Percentiles rank a stretch among this genome's conserved stretches.
These are phyloP conservation scores for Acleris sparsana DNA, from an alignment of 2,888 invertebrate genomes.

Conservation along the genomic window DNA sequence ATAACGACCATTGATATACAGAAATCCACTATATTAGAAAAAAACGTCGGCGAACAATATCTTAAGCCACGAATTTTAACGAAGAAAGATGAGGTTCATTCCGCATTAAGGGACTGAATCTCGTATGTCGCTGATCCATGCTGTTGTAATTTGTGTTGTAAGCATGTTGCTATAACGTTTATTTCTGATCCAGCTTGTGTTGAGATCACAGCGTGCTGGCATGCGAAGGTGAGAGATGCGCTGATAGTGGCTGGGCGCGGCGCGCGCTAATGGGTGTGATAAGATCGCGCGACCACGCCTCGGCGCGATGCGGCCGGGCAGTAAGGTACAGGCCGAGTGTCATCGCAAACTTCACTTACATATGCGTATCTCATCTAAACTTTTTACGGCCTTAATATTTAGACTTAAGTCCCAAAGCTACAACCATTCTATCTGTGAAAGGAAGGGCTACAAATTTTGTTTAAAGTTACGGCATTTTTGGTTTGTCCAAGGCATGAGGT, in stretches of 20 bases:
- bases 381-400: too few relatives aligned
- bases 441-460: too few relatives aligned
- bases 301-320: slow-evolving; percentile 43
- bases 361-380: too few relatives aligned
- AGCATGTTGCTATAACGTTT: slow-evolving; percentile 38
- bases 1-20: slow-evolving; percentile 60
- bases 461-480: too few relatives aligned
- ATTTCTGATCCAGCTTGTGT: slow-evolving; percentile 38
- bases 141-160: slow-evolving; percentile 44
- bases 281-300: slow-evolving; percentile 79
- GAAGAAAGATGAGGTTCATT: slow-evolving; percentile 58
- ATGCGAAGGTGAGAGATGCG: slow-evolving; percentile 59
- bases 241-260: slow-evolving; percentile 75
- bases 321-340: slow-evolving; percentile 24
- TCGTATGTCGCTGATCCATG: slow-evolving; percentile 39
- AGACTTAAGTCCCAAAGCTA: too few relatives aligned
- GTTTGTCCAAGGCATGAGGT: too few relatives aligned
- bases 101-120: slow-evolving; percentile 37
- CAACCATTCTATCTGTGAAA: too few relatives aligned
- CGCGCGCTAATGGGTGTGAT: slow-evolving; percentile 77
- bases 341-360: slow-evolving; percentile 10
- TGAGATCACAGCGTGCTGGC: slow-evolving; percentile 53
- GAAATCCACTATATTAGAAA: slow-evolving; percentile 58
- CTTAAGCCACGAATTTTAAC: slow-evolving; percentile 54
- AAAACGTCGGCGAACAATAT: slow-evolving; percentile 62